phyloP scores from a whole-genome alignment of 2,113 vertebrate genomes.

The Lathamus discolor region DNA sequence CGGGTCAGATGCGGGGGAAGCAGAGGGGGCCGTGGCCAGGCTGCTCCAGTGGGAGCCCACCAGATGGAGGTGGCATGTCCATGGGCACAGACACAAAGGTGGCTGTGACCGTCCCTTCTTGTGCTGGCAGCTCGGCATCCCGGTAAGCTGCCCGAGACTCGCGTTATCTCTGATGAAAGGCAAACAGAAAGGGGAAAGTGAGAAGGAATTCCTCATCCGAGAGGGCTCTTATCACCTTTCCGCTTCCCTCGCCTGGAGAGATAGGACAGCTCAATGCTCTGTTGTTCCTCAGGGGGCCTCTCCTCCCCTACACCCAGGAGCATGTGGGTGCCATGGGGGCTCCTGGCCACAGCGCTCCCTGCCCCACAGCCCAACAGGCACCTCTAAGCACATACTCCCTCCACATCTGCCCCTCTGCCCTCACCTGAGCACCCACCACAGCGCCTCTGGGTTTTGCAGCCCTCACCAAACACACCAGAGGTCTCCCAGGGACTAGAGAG shows the following conservation, averaged over 20 bases:
- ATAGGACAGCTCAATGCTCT: conserved; percentile 70
- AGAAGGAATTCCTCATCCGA: conserved; percentile 70
- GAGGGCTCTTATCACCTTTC: conserved; percentile 71
- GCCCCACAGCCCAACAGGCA: rapidly evolving
- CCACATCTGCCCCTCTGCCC: neutral
- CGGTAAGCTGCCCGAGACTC: neutral
- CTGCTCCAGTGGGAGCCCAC: neutral
- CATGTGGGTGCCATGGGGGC: neutral
- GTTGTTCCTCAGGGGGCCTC: conserved; percentile 64
- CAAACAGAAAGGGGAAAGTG: conserved; percentile 69
- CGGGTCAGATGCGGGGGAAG: rapidly evolving
- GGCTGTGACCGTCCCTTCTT: neutral
- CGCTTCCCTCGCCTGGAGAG: conserved; percentile 67
- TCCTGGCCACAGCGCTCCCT: rapidly evolving
- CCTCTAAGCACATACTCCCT: neutral
- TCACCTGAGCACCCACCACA: neutral
- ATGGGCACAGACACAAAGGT: rapidly evolving
- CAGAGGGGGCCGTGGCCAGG: rapidly evolving
- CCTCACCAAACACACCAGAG: neutral
- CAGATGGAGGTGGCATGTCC: rapidly evolving
- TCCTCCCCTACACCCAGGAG: neutral
- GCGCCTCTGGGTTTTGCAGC: neutral
- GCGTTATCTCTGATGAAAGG: conserved; percentile 61
- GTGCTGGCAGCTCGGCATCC: neutral
- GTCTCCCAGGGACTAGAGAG: neutral